phyloP scores from a whole-genome alignment of 2,888 invertebrate species.

The Escarpia spicata region DNA sequence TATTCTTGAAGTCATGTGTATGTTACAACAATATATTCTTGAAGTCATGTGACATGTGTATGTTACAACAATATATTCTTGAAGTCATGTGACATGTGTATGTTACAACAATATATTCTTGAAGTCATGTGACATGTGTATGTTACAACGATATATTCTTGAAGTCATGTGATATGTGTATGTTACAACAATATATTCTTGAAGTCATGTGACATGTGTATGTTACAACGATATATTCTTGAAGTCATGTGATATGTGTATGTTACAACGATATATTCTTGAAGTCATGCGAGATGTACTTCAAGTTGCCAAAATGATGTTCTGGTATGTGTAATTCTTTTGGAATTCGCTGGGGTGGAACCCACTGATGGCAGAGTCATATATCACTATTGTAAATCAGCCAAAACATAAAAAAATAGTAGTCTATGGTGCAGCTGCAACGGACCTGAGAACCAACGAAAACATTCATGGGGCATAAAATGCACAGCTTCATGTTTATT shows the following conservation, averaged over 20 bases:
- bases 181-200: not conserved
- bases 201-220: not conserved
- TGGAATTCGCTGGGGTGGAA: not conserved
- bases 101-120: not conserved
- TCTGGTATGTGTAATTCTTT: not conserved
- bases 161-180: not conserved
- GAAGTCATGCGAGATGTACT: not conserved
- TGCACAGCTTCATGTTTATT: not conserved
- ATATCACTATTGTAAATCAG: not conserved
- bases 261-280: not conserved
- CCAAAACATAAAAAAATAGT: not conserved
- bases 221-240: not conserved
- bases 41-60: not conserved
- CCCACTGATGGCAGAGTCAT: not conserved
- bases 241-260: not conserved
- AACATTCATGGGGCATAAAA: not conserved
- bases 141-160: not conserved
- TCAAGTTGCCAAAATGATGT: not conserved
- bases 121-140: not conserved
- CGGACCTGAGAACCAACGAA: not conserved
- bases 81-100: not conserved
- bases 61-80: not conserved
- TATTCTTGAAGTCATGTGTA: not conserved
- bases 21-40: not conserved
- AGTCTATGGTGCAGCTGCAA: not conserved